Percentiles rank a stretch among this genome's conserved stretches.
Conservation (phyloP, 2,797 vertebrate species). For the Falco berigora region DNA sequence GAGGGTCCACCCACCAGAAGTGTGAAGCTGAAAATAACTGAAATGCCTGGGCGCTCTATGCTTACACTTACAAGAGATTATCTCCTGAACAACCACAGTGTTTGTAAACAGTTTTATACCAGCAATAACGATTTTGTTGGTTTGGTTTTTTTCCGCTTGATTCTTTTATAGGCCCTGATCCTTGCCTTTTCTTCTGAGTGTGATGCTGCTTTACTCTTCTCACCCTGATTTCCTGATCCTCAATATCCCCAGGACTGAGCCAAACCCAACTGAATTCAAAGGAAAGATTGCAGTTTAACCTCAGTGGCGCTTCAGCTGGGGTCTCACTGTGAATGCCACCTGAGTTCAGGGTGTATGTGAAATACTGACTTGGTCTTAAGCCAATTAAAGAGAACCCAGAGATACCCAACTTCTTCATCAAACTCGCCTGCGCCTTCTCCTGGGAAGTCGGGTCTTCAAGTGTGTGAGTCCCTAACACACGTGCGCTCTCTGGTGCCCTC, state of each 20-base stretch:
- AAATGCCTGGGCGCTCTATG: background rate
- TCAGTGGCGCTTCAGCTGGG: background rate
- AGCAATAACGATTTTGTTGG: background rate
- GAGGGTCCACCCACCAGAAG: background rate
- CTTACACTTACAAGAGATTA: background rate
- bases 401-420: background rate
- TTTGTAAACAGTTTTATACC: slow-evolving; percentile 13
- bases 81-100: background rate
- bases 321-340: background rate
- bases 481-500: rapidly evolving
- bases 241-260: background rate
- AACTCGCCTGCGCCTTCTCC: background rate
- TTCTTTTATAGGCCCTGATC: background rate
- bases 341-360: background rate
- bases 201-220: background rate
- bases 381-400: background rate
- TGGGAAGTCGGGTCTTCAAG: background rate
- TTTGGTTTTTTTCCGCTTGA: background rate
- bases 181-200: background rate
- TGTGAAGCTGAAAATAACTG: background rate
- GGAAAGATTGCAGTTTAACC: background rate
- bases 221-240: background rate
- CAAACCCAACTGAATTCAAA: background rate
- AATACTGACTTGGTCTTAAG: background rate
- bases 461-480: background rate